Conservation (phyloP, 2,113 vertebrate species). For the Morone chrysops region DNA sequence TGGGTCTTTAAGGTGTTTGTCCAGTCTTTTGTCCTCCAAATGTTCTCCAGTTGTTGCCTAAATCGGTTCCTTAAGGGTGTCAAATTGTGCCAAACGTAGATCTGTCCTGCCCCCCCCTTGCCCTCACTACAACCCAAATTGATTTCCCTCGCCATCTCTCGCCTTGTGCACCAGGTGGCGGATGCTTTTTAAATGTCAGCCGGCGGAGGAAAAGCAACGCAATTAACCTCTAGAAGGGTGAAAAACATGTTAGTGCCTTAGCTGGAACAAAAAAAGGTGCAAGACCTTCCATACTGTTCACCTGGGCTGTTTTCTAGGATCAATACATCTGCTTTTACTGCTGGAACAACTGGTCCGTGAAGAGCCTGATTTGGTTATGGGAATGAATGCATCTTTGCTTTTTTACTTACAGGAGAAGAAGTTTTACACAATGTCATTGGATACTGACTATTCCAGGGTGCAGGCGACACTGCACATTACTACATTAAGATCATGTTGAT, state of each 20-base stretch:
- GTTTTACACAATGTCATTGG: not conserved
- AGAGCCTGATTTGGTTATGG: not conserved
- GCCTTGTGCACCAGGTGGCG: constrained; percentile 15
- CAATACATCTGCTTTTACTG: not conserved
- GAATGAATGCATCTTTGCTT: not conserved
- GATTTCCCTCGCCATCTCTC: constrained; percentile 32
- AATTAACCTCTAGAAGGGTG: constrained; percentile 45
- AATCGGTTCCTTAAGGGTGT: constrained; percentile 64
- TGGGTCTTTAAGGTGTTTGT: not conserved
- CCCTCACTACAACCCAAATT: constrained; percentile 20
- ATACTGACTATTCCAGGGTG: not conserved
- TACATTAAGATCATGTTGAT: not conserved
- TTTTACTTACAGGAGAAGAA: not conserved
- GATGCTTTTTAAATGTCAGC: constrained; percentile 61
- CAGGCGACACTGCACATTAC: not conserved
- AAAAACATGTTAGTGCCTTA: constrained; percentile 27
- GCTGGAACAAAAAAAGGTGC: constrained; percentile 28
- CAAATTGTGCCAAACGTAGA: constrained; percentile 42
- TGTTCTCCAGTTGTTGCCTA: constrained; percentile 26
- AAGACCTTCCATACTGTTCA: constrained; percentile 8
- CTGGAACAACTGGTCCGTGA: constrained; percentile 25
- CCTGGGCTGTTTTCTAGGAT: constrained; percentile 21
- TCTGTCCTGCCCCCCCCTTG: not conserved
- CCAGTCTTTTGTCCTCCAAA: constrained; percentile 18
- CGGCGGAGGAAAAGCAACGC: constrained; percentile 34